Evolutionary conservation across 2,888 invertebrate species (phyloP), one percentile per base, ranked within the genome.

Genomic region (Onthophagus sagittarius): DNA sequence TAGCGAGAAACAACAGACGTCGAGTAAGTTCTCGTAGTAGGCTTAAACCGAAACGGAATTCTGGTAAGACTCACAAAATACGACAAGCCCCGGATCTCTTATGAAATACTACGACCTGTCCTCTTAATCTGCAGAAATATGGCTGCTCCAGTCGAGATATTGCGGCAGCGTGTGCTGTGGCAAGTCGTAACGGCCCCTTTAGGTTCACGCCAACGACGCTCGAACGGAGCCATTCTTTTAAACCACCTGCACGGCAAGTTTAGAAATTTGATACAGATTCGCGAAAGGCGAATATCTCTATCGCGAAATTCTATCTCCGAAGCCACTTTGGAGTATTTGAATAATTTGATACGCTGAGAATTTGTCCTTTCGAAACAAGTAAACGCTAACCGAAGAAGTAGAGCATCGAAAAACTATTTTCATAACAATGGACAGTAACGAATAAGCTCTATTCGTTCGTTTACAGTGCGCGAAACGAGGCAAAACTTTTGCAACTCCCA

Each of bases 121-220:
- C 69, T 62, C 73, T 71, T 76, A 76, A 76, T 76, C 76, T 74
- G 62, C 67, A 74, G 72, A 76, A 74, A 76, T 76, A 74, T 75
- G 69, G 74, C 71, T 53, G 62, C 64, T 67, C 70, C 71, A 69
- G 71, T 67, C 75, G 65, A 32, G 69, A 74, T 72, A 72, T 73
- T 75, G 72, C 71, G 64, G 75, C 69, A 14, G 70, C 62, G 39
- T 14, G 15, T 15, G 70, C 70, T 31, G 70, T 23, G 32, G 39
- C 32, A 33, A 39, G 5, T 53, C 14, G 13, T 53, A n/a, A 70
- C 53, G 23, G 14, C 62, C 53, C 13, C 53, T 53, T 53, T 53
- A 15, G 70, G 53, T 15, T 62, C 53, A 15, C 70, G 62, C 15
- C 70, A 23, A 23, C 23, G 65, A 15, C 15, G 65, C 15, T 15